Evolutionary conservation across 1,140 invertebrate species (phyloP), one percentile per base, ranked within the genome.

Genomic region (Euglossa dilemma): DNA sequence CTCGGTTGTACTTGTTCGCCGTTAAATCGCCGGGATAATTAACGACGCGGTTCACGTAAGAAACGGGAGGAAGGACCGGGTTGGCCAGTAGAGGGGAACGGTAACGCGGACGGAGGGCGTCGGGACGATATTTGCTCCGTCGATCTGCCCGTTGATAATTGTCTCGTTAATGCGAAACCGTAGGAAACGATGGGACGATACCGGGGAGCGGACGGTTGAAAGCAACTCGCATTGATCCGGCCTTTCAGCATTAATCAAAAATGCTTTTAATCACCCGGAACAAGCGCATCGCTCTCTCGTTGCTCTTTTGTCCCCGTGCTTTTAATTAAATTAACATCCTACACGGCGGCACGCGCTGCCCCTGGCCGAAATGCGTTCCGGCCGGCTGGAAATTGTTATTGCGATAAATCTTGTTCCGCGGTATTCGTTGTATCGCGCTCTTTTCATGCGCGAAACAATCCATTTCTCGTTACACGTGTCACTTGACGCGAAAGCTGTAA

Each of bases 371-470:
- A 54, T 28, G 43, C 52, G 12, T 67, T 82, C 25, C 9, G 16
- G 20, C 80, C n/a, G 25, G 5, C 2, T 50, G 54, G 43, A 82
- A 82, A 82, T 82, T 82, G 80, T 82, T 82, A 82, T 76, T 82
- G 64, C 72, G n/a, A 82, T 76, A 82, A 82, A 82, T 82, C 63
- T 61, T 12, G 70, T 50, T 56, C 18, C 78, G 43, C 25, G 52
- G n/a, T 50, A 16, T 54, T 56, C 63, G 71, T 75, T 75, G 18
- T 23, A n/a, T 56, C 72, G 61, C 20, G 20, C 16, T 47, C 66
- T 71, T 81, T 75, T 50, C 79, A 45, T 43, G 45, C 61, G n/a
- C 25, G 25, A 47, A 28, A 64, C 71, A 74, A 81, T 81, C 23
- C 72, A 67, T 75, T 81, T 67, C 63, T 72, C 67, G 56, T 71